These are phyloP conservation scores for Melinaea marsaeus DNA, from an alignment of 2,888 invertebrate genomes.

Conservation along the genomic window DNA sequence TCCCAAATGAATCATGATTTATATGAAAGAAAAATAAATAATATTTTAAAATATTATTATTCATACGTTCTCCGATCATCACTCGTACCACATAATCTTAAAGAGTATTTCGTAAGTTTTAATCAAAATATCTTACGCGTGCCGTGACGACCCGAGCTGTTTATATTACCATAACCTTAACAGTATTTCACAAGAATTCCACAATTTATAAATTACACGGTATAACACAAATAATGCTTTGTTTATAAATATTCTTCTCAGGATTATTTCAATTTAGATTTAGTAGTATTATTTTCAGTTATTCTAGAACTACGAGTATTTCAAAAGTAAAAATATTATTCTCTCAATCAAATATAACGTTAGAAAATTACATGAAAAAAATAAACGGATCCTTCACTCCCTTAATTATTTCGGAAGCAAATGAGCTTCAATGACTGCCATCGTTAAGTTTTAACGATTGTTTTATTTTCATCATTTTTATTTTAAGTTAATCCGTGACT, in stretches of 20 bases:
- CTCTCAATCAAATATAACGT: not conserved
- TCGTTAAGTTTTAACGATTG: slow-evolving; percentile 14
- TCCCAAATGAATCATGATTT: no score
- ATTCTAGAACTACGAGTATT: no score
- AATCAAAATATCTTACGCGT: slow-evolving; percentile 24
- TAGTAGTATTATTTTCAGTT: no score
- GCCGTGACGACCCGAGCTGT: slow-evolving; percentile 21
- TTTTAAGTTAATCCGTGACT: slow-evolving; percentile 16
- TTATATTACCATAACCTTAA: slow-evolving; percentile 21
- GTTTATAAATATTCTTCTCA: no score
- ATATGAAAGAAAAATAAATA: no score
- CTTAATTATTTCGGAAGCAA: slow-evolving; percentile 11
- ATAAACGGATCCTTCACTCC: not conserved
- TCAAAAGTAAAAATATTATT: not conserved
- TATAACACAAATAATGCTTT: not conserved
- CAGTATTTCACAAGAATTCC: slow-evolving; percentile 17
- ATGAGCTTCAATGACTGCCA: slow-evolving; percentile 11
- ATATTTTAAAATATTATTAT: no score
- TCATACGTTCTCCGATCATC: not conserved
- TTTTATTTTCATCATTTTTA: slow-evolving; percentile 18
- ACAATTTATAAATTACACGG: slow-evolving; percentile 1
- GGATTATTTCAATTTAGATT: no score
- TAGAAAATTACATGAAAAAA: not conserved
- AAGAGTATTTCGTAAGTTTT: slow-evolving; percentile 25
- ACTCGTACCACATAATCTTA: slow-evolving; percentile 17